phyloP scores from a whole-genome alignment of 2,888 invertebrate genomes.

The Lumbricus terrestris region DNA sequence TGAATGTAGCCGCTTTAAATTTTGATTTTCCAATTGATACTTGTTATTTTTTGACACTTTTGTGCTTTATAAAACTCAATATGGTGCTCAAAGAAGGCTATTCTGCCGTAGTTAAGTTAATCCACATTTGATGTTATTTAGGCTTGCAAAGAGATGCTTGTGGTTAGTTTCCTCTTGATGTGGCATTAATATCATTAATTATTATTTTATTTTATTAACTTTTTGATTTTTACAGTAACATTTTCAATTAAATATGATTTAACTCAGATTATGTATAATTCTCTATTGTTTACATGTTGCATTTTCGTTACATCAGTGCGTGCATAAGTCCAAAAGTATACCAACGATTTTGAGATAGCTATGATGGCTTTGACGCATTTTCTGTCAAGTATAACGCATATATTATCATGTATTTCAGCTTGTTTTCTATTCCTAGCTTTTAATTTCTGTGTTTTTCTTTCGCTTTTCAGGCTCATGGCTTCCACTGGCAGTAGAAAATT shows the following conservation, averaged over 20 bases:
- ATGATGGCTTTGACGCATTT: background rate
- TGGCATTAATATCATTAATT: too few species aligned
- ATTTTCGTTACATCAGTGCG: background rate
- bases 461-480: background rate
- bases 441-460: background rate
- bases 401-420: background rate
- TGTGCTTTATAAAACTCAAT: background rate
- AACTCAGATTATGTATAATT: background rate
- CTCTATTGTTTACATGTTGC: background rate
- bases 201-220: too few species aligned
- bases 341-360: background rate
- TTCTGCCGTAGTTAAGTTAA: background rate
- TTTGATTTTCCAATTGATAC: background rate
- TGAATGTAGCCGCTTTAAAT: background rate
- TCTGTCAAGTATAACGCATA: background rate
- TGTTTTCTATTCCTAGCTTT: background rate
- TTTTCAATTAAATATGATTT: background rate
- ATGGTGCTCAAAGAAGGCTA: background rate
- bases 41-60: background rate
- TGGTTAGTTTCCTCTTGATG: too few species aligned
- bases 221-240: background rate
- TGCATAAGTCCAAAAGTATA: background rate
- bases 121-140: too few species aligned
- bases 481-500: background rate
- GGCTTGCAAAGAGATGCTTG: too few species aligned